Percentiles rank a stretch among this genome's conserved stretches.
phyloP scores from a whole-genome alignment of 2,797 vertebrate genomes.

The Perodicticus potto region DNA sequence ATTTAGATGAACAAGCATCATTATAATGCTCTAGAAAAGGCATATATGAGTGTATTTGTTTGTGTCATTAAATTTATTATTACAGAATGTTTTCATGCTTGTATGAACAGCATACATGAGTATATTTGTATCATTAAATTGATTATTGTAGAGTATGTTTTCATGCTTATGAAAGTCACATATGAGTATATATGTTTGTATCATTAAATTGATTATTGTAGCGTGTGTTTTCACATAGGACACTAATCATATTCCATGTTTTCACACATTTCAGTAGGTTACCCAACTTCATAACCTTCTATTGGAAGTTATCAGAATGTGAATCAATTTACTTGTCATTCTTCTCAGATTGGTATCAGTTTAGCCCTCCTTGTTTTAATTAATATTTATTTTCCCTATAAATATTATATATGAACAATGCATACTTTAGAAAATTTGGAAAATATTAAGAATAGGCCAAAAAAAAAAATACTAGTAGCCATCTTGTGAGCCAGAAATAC shows the following conservation, averaged over 20 bases:
- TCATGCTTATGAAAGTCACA: neutral
- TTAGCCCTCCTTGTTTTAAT: constrained; percentile 60
- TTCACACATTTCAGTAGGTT: neutral
- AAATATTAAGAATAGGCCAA: constrained; percentile 53
- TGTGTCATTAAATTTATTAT: constrained; percentile 32
- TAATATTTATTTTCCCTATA: constrained; percentile 57
- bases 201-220: constrained; percentile 36
- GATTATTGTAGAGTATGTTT: neutral
- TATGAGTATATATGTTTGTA: constrained; percentile 36
- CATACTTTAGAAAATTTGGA: constrained; percentile 47
- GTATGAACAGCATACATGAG: neutral
- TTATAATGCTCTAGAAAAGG: constrained; percentile 71
- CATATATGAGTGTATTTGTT: constrained; percentile 26
- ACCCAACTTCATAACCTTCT: neutral
- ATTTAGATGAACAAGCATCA: constrained; percentile 88
- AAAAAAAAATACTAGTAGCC: neutral
- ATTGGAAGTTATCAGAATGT: neutral
- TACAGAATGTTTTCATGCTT: neutral
- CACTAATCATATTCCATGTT: neutral
- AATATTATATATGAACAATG: constrained; percentile 35
- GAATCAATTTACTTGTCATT: neutral
- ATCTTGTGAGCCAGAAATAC: neutral
- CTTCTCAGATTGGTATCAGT: neutral
- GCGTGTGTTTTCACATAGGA: neutral
- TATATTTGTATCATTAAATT: constrained; percentile 41